Percentiles rank a stretch among this genome's conserved stretches.
phyloP scores from a whole-genome alignment of 2,888 invertebrate species.

The Biston betularia region DNA sequence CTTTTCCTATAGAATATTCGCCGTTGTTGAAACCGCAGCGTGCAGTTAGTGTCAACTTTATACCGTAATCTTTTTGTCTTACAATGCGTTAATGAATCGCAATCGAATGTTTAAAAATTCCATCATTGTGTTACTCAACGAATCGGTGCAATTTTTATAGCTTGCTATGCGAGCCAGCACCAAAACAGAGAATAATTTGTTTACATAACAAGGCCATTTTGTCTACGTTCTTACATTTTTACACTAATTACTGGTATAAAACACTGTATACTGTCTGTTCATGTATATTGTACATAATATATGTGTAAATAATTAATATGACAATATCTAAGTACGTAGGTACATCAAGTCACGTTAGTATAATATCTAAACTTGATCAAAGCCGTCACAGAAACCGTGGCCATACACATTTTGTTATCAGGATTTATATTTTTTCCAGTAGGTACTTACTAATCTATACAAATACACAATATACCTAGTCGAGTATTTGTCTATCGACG shows the following conservation, averaged over 20 bases:
- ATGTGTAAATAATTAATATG: not conserved
- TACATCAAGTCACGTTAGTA: too few relatives aligned
- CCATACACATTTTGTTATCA: not conserved
- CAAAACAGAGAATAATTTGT: slow-evolving; percentile 13
- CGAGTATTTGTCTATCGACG: not conserved
- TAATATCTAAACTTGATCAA: too few relatives aligned
- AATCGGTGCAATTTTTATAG: too few relatives aligned
- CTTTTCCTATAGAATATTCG: too few relatives aligned
- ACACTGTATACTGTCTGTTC: not conserved
- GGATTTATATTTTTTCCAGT: not conserved
- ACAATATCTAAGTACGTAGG: too few relatives aligned
- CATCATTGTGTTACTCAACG: not conserved
- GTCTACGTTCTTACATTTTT: not conserved
- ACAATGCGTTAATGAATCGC: not conserved
- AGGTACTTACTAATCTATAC: not conserved
- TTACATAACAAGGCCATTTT: slow-evolving; percentile 13
- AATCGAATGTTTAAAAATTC: not conserved
- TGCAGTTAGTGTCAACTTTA: too few relatives aligned
- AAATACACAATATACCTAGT: not conserved
- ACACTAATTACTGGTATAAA: not conserved
- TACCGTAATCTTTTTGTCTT: not conserved
- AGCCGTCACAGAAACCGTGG: too few relatives aligned
- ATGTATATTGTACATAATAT: not conserved
- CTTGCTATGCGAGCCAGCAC: slow-evolving; percentile 7
- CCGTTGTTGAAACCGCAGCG: not conserved